Conservation (phyloP, 2,113 vertebrate genomes). For the Smithornis capensis region DNA sequence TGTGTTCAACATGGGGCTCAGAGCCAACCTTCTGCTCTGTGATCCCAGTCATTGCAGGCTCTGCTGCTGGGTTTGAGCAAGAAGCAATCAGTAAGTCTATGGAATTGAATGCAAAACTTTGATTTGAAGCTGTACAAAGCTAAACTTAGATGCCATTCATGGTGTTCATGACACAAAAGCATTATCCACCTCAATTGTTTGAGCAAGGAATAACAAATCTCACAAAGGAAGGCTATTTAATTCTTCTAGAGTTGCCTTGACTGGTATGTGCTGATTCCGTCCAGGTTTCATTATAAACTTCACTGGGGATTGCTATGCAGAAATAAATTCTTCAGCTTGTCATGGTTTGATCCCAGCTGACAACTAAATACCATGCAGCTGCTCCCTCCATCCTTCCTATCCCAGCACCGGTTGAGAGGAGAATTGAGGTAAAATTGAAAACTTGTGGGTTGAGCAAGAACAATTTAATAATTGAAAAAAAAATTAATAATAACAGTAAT, state of each 20-base stretch:
- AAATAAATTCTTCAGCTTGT: background rate
- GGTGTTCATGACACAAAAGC: background rate
- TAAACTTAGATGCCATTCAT: background rate
- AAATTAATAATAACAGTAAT: background rate
- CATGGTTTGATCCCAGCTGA: background rate
- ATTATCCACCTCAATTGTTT: background rate
- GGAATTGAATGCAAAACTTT: background rate
- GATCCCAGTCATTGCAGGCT: background rate
- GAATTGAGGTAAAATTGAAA: background rate
- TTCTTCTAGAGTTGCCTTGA: background rate
- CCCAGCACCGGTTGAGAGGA: background rate
- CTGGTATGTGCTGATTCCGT: background rate
- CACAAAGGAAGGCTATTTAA: background rate
- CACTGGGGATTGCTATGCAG: background rate
- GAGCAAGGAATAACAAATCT: background rate
- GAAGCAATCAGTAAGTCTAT: background rate
- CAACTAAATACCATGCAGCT: background rate
- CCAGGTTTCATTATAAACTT: background rate
- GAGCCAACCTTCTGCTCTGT: slow-evolving; percentile 6
- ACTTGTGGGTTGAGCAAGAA: background rate
- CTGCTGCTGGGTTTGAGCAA: background rate
- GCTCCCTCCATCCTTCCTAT: background rate
- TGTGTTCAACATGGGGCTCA: background rate
- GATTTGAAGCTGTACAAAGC: background rate
- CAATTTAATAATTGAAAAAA: background rate